These are phyloP conservation scores for Stictonetta naevosa DNA, from an alignment of 2,113 vertebrate genomes.

Conservation along the genomic window DNA sequence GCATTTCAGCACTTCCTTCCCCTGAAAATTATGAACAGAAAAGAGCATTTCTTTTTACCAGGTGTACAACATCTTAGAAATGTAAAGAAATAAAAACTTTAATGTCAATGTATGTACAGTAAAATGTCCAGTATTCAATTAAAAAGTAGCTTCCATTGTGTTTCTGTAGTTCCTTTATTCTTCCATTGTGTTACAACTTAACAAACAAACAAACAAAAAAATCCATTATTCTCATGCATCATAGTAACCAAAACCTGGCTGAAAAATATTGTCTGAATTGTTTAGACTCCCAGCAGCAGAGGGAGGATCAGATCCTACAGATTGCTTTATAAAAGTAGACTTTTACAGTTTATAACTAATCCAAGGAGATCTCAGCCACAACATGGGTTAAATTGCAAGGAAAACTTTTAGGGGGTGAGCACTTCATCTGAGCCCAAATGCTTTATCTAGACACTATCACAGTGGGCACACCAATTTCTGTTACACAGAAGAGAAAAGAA, in stretches of 20 bases:
- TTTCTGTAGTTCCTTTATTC: neutral
- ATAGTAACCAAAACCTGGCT: neutral
- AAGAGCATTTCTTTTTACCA: neutral
- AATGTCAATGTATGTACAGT: neutral
- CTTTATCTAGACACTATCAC: neutral
- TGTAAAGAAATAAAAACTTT: neutral
- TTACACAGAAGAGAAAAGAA: neutral
- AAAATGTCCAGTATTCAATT: neutral
- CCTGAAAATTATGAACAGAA: neutral
- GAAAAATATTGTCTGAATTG: constrained; percentile 11
- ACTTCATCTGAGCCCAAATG: neutral
- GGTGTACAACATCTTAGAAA: neutral
- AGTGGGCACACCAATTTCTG: neutral
- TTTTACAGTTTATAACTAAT: neutral
- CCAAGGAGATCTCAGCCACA: neutral
- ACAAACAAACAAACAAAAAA: neutral
- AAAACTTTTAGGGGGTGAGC: neutral
- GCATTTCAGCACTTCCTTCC: neutral
- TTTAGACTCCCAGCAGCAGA: neutral
- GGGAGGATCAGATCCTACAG: neutral
- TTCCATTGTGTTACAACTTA: constrained; percentile 15
- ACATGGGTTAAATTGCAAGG: neutral
- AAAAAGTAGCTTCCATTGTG: neutral
- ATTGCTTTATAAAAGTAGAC: neutral
- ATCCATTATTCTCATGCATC: neutral